phyloP scores from a whole-genome alignment of 2,113 vertebrate genomes.

The Pardalotus punctatus region DNA sequence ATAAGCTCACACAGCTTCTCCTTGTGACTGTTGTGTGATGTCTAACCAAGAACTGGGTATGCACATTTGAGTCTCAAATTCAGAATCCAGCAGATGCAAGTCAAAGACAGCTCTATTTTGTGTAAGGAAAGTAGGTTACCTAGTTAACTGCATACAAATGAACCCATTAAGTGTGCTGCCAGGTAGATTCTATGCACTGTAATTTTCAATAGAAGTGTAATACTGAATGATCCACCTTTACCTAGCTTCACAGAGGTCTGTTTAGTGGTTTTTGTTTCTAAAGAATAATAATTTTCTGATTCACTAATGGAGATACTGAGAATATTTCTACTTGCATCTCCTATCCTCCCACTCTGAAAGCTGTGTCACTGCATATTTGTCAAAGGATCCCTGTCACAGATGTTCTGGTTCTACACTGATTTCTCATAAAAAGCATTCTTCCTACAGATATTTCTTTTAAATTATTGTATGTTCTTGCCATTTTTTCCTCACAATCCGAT shows the following conservation, averaged over 20 bases:
- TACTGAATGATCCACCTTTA: not conserved
- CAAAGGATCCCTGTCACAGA: slow-evolving; percentile 50
- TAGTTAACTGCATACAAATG: slow-evolving; percentile 58
- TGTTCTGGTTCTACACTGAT: slow-evolving; percentile 14
- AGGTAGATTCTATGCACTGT: not conserved
- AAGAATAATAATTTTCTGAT: not conserved
- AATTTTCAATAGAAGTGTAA: not conserved
- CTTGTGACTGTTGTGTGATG: not conserved
- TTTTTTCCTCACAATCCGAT: not conserved
- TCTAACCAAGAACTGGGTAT: not conserved
- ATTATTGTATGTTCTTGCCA: not conserved
- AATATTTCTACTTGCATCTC: slow-evolving; percentile 21
- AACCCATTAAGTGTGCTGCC: not conserved
- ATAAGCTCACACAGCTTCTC: not conserved
- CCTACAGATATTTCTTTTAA: not conserved
- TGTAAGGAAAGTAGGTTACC: slow-evolving; percentile 47
- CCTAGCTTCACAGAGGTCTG: not conserved
- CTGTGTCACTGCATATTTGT: slow-evolving; percentile 27
- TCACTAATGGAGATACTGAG: slow-evolving; percentile 4
- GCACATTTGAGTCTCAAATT: not conserved
- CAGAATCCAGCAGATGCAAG: not conserved
- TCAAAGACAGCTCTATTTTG: slow-evolving; percentile 32
- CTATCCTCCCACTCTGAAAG: slow-evolving; percentile 52
- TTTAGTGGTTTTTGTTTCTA: not conserved
- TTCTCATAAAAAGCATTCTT: not conserved